These are phyloP conservation scores for Myoxocephalus aenaeus DNA, from an alignment of 2,797 vertebrate species.

Conservation along the genomic window DNA sequence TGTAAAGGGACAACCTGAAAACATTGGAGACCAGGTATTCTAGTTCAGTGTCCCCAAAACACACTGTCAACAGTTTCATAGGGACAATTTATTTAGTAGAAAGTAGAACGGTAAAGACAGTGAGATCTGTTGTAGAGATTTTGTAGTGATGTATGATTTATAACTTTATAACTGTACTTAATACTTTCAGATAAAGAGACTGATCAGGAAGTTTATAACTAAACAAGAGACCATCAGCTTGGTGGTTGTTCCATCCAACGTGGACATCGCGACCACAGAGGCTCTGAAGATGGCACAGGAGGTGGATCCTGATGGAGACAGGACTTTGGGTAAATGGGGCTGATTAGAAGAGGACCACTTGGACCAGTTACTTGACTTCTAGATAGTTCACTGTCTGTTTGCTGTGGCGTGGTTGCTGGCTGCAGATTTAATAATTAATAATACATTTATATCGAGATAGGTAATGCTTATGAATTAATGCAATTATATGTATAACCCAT, in stretches of 20 bases:
- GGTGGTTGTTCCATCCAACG: conserved; percentile 91
- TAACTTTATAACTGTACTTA: neutral
- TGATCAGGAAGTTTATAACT: conserved; percentile 86
- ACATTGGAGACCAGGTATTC: conserved; percentile 88
- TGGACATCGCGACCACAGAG: conserved; percentile 94
- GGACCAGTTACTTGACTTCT: neutral
- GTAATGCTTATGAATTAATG: too few relatives aligned
- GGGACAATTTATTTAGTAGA: neutral
- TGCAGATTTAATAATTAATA: too few relatives aligned
- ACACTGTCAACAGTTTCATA: neutral
- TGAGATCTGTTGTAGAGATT: neutral
- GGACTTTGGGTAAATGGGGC: conserved; percentile 87
- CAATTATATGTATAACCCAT: too few relatives aligned
- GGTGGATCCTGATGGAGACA: conserved; percentile 88
- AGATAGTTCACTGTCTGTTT: neutral
- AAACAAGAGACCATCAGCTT: conserved; percentile 91
- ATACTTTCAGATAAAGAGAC: conserved; percentile 84
- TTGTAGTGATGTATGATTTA: neutral
- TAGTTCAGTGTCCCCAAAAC: neutral
- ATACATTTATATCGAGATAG: too few relatives aligned
- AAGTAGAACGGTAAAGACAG: neutral
- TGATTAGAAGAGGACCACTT: neutral
- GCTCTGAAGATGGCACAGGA: conserved; percentile 91
- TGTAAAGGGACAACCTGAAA: conserved; percentile 85
- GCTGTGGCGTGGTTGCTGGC: too few relatives aligned